Evolutionary conservation across 2,888 invertebrate genomes (phyloP).

Genomic region (Heteromurus nitidus): DNA sequence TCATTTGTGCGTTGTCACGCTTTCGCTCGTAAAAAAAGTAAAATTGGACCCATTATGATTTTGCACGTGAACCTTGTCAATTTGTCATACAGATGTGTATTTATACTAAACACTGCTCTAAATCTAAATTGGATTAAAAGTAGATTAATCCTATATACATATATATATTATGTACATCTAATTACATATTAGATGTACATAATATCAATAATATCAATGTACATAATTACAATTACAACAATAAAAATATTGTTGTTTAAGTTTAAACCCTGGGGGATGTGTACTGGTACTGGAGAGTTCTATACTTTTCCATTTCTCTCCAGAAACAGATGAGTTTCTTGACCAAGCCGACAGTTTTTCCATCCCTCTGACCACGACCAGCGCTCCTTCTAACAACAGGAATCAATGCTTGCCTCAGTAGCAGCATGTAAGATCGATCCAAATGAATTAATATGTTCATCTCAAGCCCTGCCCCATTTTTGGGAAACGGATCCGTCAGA

Average conservation of each 20-base stretch:
- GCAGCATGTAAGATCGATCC: slow-evolving; percentile 65
- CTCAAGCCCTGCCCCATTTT: slow-evolving; percentile 26
- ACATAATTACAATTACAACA: neutral
- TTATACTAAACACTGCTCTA: no score
- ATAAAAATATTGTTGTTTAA: neutral
- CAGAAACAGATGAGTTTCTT: slow-evolving; percentile 70
- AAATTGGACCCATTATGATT: no score
- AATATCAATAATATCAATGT: neutral
- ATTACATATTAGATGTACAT: neutral
- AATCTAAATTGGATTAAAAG: no score
- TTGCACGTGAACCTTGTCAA: no score
- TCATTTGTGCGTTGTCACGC: no score
- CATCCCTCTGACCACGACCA: slow-evolving; percentile 43
- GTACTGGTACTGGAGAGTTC: slow-evolving; percentile 65
- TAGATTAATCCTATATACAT: neutral
- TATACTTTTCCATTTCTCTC: slow-evolving; percentile 71
- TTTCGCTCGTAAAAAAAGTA: no score
- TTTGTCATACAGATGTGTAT: no score
- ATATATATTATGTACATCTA: neutral
- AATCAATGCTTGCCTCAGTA: slow-evolving; percentile 51
- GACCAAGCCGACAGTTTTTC: slow-evolving; percentile 50
- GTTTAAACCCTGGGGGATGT: slow-evolving; percentile 38
- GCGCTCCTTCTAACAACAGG: slow-evolving; percentile 36
- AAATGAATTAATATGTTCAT: slow-evolving; percentile 68
- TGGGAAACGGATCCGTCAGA: slow-evolving; percentile 55